These are phyloP conservation scores for Lagopus leucura DNA, from an alignment of 2,113 vertebrate genomes.

Conservation along the genomic window DNA sequence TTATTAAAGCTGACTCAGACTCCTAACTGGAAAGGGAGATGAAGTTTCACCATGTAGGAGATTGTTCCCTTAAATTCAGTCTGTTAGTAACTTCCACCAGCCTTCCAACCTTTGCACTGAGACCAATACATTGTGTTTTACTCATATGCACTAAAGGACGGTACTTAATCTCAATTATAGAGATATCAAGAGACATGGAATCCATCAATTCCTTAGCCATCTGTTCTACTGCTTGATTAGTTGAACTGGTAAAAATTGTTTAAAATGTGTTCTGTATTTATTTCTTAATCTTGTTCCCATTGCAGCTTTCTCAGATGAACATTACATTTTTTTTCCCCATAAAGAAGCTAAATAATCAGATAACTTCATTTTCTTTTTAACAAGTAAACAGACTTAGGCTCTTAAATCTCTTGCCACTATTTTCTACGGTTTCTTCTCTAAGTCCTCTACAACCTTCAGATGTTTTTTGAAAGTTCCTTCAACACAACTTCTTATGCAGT, in stretches of 20 bases:
- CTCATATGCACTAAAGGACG: neutral
- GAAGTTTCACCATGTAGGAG: neutral
- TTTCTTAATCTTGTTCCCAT: neutral
- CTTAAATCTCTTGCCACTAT: neutral
- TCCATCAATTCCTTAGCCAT: neutral
- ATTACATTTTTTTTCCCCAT: neutral
- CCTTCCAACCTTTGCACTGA: neutral
- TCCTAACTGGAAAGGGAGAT: neutral
- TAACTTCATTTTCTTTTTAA: neutral
- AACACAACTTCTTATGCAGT: neutral
- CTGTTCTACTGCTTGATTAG: neutral
- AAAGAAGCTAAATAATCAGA: neutral
- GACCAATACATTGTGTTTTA: neutral
- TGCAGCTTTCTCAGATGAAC: neutral
- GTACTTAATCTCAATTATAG: neutral
- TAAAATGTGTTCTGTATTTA: neutral
- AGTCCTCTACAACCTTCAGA: neutral
- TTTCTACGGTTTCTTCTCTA: neutral
- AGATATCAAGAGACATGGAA: neutral
- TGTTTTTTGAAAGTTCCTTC: neutral
- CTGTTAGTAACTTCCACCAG: neutral
- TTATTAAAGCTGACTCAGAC: neutral
- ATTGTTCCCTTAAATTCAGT: neutral
- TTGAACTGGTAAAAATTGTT: neutral
- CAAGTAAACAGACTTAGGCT: neutral